Conservation (phyloP, 2,113 vertebrate species). For the Candoia aspera region DNA sequence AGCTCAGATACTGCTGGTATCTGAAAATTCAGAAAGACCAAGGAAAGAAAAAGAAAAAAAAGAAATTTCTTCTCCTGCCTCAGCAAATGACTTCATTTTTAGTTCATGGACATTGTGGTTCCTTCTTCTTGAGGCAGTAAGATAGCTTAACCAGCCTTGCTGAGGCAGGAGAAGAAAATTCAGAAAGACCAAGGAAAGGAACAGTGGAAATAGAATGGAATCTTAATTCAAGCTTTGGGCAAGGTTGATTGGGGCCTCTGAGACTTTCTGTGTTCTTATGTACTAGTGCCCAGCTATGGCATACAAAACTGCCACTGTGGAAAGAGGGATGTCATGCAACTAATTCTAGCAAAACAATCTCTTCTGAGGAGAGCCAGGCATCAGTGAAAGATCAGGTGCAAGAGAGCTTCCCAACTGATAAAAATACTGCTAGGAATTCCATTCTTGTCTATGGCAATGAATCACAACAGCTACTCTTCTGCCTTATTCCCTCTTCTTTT, state of each 20-base stretch:
- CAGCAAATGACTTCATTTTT: no score
- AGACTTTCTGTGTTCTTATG: neutral
- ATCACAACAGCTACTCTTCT: neutral
- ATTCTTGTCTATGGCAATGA: neutral
- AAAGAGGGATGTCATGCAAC: slow-evolving; percentile 8
- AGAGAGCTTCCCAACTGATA: neutral
- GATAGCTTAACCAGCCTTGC: no score
- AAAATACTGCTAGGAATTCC: neutral
- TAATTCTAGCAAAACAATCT: neutral
- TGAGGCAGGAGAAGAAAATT: neutral
- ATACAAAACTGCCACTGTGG: neutral
- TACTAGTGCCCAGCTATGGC: neutral
- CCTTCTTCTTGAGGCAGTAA: no score
- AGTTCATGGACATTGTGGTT: no score
- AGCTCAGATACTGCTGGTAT: no score
- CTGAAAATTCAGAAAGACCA: no score
- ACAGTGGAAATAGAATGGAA: neutral
- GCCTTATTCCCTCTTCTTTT: neutral
- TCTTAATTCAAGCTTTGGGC: slow-evolving; percentile 3
- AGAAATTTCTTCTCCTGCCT: no score
- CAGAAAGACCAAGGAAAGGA: neutral
- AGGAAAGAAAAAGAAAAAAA: no score
- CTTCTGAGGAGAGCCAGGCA: neutral
- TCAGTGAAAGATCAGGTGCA: neutral
- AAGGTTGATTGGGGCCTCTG: neutral